phyloP scores from a whole-genome alignment of 2,113 vertebrate species.

The Leptocoma aspasia region DNA sequence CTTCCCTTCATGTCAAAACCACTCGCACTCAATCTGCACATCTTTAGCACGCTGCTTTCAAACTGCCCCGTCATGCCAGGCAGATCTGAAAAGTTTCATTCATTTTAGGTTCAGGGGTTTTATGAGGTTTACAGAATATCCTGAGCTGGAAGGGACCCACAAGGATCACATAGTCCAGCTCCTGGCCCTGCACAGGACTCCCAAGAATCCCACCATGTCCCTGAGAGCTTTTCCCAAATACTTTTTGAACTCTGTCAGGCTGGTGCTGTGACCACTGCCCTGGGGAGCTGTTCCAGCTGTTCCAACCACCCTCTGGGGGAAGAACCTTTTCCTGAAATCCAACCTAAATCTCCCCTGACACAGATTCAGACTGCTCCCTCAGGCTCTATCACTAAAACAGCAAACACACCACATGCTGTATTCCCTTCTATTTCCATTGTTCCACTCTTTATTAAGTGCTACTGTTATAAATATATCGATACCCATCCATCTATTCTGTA shows the following conservation, averaged over 20 bases:
- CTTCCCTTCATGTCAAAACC: not conserved
- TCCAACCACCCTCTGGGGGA: fast-evolving
- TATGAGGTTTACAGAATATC: not conserved
- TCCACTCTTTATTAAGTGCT: not conserved
- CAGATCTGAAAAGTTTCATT: not conserved
- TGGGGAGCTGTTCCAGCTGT: not conserved
- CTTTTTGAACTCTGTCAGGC: not conserved
- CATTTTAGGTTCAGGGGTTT: not conserved
- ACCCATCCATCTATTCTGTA: not conserved
- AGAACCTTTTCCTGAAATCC: not conserved
- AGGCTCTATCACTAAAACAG: not conserved
- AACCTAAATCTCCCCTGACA: not conserved
- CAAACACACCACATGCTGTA: not conserved
- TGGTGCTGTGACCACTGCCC: too few species aligned
- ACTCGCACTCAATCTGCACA: not conserved
- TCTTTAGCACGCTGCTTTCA: not conserved
- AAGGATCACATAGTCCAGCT: not conserved
- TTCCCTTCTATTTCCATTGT: not conserved
- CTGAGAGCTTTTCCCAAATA: not conserved
- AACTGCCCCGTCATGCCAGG: not conserved
- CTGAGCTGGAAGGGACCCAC: not conserved
- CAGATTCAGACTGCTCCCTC: not conserved
- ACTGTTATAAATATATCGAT: not conserved
- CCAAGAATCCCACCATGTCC: not conserved
- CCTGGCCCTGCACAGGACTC: not conserved